These are phyloP conservation scores for Selenia dentaria DNA, from an alignment of 2,888 invertebrate genomes.

Conservation along the genomic window DNA sequence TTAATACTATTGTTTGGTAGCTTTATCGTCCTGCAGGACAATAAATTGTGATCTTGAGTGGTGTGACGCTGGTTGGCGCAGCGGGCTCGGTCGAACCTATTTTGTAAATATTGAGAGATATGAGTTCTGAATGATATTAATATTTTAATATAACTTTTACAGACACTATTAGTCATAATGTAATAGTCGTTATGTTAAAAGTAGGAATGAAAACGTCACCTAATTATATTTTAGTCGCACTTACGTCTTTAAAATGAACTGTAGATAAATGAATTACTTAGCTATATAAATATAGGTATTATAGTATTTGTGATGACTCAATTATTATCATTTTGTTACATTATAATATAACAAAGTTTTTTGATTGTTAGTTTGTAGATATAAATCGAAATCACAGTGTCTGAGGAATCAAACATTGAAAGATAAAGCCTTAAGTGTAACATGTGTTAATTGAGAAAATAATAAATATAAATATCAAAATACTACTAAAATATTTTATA, in stretches of 20 bases:
- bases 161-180: slow-evolving; percentile 63
- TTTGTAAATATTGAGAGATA: slow-evolving; percentile 63
- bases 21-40: slow-evolving; percentile 65
- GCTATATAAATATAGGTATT: slow-evolving; percentile 37
- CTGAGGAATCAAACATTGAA: not conserved
- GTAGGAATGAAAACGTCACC: slow-evolving; percentile 51
- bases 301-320: slow-evolving; percentile 47
- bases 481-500: slow-evolving; percentile 22
- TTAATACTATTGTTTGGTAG: slow-evolving; percentile 54
- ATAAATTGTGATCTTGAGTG: slow-evolving; percentile 56
- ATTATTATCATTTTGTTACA: slow-evolving; percentile 44
- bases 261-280: slow-evolving; percentile 51
- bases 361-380: slow-evolving; percentile 13
- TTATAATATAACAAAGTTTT: slow-evolving; percentile 21
- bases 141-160: slow-evolving; percentile 77
- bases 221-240: slow-evolving; percentile 54
- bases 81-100: slow-evolving; percentile 32
- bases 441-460: slow-evolving; percentile 14
- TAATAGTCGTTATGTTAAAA: slow-evolving; percentile 60
- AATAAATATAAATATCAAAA: slow-evolving; percentile 11
- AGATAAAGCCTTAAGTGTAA: slow-evolving; percentile 14
- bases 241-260: slow-evolving; percentile 53
- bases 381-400: slow-evolving; percentile 1
- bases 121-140: slow-evolving; percentile 76
- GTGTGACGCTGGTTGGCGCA: slow-evolving; percentile 36